Base-by-base conservation (phyloP, 2,797 vertebrate species). In the Eleutherodactylus coqui region DNA sequence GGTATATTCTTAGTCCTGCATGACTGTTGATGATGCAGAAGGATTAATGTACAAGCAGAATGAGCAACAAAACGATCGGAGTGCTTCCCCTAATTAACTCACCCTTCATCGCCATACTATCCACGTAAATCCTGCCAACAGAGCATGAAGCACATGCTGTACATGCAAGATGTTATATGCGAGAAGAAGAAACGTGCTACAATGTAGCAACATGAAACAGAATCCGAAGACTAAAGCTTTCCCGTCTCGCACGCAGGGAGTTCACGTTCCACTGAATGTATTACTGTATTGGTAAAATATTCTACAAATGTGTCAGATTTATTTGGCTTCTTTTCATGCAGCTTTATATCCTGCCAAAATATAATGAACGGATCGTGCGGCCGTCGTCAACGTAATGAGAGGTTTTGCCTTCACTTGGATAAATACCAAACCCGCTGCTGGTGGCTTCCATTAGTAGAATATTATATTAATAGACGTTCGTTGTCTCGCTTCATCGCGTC, bases 341-440 rank as follows among this genome's bases (percentile, higher is more conserved):
- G 41, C 11, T 75, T 47, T 16, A 27, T 75, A 16, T 29, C 19
- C 6, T 47, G 72, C 72, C 72, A 75, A 75, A 75, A 75, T 75
- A 47, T 75, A 75, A 75, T 75, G 72, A 75, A 47, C 29, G 9
- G 27, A 47, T 75, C 43, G 49, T 4, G 29, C 14, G 49, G 17
- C n/a, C 11, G 17, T 32, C 47, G 14, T 75, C 5, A 27, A 47
- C 47, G 49, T 69, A 36, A 27, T 75, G n/a, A 29, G 27, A 29
- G 41, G n/a, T 69, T 69, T 69, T 36, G 24, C 13, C 72, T 75
- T 29, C n/a, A 75, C 72, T 47, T 75, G 43, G 72, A 75, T 45
- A 29, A 27, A 17, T 75, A 75, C 43, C 43, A 75, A n/a, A 47
- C 8, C 17, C 21, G 32, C 24, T 75, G 72, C 43, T 73, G 41